Evolutionary conservation across 2,113 vertebrate genomes (phyloP), one percentile per base, ranked within the genome.

Genomic region (Nannobrachium achirus): DNA sequence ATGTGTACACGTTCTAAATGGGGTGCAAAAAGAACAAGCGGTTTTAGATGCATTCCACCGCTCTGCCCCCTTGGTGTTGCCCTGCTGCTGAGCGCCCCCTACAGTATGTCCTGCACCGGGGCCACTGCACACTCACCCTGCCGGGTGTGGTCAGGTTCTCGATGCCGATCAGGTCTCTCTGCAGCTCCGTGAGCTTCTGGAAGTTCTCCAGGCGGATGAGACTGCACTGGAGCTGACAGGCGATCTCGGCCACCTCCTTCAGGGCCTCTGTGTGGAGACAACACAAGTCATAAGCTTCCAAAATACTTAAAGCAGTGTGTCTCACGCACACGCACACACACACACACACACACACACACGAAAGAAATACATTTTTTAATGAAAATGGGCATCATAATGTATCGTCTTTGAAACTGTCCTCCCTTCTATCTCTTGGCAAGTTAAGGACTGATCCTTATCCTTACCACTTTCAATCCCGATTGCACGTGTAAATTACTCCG

Each of bases 181-280:
- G 97, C 62, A 99, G 93, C 91, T 99, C 97, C 0, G 92, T 94
- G 6, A 99, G 93, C 89, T 96, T 98, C 93, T 99, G 98, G 72
- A 98, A 95, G 11, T 97, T 98, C 77, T 98, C 96, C 83, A 99
- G 90, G 9, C 95, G 94, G 69, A 93, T 92, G 1, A 99, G 94
- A 73, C 95, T 97, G 81, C 92, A 93, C 82, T 95, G 95, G 1
- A 99, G 94, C 66, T 88, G 89, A 0, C 93, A 78, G 0, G 92
- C 93, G 50, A 98, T 95, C 56, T 96, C 95, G 0, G 95, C 93
- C 53, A 98, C 91, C 42, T 96, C 95, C 71, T 89, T 92, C 72
- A 99, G 89, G 0, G 97, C 97, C 7, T 89, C 98, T 99, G 91
- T 0, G 33, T 5, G 65, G 25, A 51, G 41, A 71, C 16, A 77